These are phyloP conservation scores for Patagioenas fasciata DNA, from an alignment of 2,113 vertebrate species.

Conservation along the genomic window DNA sequence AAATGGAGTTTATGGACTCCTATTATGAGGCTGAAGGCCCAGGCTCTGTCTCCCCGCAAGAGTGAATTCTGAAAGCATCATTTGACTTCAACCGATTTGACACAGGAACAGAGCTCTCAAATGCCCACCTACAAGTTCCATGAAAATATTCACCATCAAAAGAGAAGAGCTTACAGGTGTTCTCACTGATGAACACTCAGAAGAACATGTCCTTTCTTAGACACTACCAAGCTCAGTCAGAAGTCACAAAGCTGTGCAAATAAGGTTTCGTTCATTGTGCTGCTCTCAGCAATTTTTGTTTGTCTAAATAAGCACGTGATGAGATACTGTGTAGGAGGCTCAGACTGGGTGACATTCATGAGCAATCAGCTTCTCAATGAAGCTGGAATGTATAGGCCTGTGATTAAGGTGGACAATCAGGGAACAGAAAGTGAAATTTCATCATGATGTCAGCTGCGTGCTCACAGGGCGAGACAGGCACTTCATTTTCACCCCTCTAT, in stretches of 20 bases:
- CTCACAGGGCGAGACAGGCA: not conserved
- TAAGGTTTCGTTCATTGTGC: not conserved
- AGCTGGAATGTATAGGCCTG: conserved; percentile 4
- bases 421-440: conserved; percentile 37
- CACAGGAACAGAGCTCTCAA: not conserved
- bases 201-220: not conserved
- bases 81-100: not conserved
- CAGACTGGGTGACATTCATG: conserved; percentile 48
- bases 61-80: not conserved
- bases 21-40: not conserved
- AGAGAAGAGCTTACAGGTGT: not conserved
- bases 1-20: not conserved
- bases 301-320: conserved; percentile 19
- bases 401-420: conserved; percentile 50
- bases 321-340: not conserved
- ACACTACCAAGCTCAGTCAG: not conserved
- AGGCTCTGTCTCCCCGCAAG: not conserved
- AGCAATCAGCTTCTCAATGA: conserved; percentile 58
- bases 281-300: conserved; percentile 49
- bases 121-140: not conserved
- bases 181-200: accelerated
- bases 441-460: not conserved
- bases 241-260: conserved; percentile 2
- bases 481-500: not conserved
- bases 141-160: not conserved